These are phyloP conservation scores for Ceratothoa steindachneri DNA, from an alignment of 2,888 invertebrate species.

Conservation along the genomic window DNA sequence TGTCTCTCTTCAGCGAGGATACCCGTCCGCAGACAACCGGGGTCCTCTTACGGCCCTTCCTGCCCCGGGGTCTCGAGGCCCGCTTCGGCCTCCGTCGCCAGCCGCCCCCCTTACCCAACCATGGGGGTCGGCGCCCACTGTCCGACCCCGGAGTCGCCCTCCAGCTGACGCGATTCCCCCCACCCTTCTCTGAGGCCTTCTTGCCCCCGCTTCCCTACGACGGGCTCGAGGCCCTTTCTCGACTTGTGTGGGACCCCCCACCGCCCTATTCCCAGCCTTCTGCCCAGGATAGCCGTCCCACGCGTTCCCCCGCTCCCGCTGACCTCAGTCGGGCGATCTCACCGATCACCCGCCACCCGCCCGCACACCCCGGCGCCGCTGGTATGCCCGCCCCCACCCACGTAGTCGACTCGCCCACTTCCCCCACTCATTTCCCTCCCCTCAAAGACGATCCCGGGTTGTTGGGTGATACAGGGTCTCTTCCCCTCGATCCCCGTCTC, in stretches of 20 bases:
- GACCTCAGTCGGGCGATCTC: constrained; percentile 37
- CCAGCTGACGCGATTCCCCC: constrained; percentile 40
- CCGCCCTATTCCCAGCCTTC: constrained; percentile 66
- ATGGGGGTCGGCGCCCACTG: constrained; percentile 29
- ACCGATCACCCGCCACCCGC: constrained; percentile 23
- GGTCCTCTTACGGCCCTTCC: constrained; percentile 41
- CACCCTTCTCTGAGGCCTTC: constrained; percentile 44
- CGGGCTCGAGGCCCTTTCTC: constrained; percentile 37
- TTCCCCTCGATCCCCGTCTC: constrained; percentile 34
- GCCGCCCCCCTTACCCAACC: constrained; percentile 28
- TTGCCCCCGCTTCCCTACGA: constrained; percentile 45
- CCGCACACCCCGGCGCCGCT: constrained; percentile 21
- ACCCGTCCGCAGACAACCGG: constrained; percentile 38
- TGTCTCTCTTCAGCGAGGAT: constrained; percentile 19
- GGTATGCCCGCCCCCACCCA: constrained; percentile 33
- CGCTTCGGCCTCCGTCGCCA: constrained; percentile 33
- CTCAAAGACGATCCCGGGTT: background rate
- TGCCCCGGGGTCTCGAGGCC: constrained; percentile 43
- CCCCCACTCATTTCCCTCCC: constrained; percentile 21
- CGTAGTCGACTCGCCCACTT: constrained; percentile 25
- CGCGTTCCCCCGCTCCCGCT: constrained; percentile 22
- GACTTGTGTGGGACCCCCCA: constrained; percentile 76
- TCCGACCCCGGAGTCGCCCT: constrained; percentile 40
- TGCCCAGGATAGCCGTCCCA: constrained; percentile 39
- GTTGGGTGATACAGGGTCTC: constrained; percentile 22